These are phyloP conservation scores for Neodiprion virginianus DNA, from an alignment of 1,140 invertebrate species.

Conservation along the genomic window DNA sequence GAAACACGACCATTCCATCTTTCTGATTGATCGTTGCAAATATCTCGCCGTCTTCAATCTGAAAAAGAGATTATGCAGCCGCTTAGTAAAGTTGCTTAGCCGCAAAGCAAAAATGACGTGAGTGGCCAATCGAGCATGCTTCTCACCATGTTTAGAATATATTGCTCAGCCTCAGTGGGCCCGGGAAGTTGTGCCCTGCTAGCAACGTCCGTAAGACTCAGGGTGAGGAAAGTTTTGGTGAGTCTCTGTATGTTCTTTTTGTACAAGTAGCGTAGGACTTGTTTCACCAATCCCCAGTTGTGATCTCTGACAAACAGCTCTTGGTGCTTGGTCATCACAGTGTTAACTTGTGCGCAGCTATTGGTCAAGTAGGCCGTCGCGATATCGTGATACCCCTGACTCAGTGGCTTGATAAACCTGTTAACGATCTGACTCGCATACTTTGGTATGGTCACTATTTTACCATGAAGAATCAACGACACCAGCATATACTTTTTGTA, in stretches of 20 bases:
- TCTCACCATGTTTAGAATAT: conserved; percentile 92
- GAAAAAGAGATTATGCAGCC: conserved; percentile 32
- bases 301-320: conserved; percentile 85
- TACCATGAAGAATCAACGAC: conserved; percentile 90
- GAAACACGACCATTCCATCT: conserved; percentile 97
- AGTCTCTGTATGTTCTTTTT: conserved; percentile 97
- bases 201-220: conserved; percentile 93
- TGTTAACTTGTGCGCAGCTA: conserved; percentile 75
- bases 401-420: conserved; percentile 90
- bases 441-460: conserved; percentile 81
- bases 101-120: background rate
- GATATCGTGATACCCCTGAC: conserved; percentile 90
- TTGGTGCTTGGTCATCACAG: conserved; percentile 77
- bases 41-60: conserved; percentile 98
- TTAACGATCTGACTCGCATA: conserved; percentile 89
- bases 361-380: conserved; percentile 82
- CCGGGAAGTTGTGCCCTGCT: conserved; percentile 85
- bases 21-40: conserved; percentile 97
- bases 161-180: conserved; percentile 89
- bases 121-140: background rate
- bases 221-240: conserved; percentile 96
- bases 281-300: conserved; percentile 82
- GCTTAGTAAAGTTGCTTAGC: background rate
- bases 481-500: conserved; percentile 97
- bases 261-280: conserved; percentile 87